A percentile compares a stretch with the other conserved stretches of the same genome.
phyloP scores from a whole-genome alignment of 1,140 invertebrate species.

The Monomorium pharaonis region DNA sequence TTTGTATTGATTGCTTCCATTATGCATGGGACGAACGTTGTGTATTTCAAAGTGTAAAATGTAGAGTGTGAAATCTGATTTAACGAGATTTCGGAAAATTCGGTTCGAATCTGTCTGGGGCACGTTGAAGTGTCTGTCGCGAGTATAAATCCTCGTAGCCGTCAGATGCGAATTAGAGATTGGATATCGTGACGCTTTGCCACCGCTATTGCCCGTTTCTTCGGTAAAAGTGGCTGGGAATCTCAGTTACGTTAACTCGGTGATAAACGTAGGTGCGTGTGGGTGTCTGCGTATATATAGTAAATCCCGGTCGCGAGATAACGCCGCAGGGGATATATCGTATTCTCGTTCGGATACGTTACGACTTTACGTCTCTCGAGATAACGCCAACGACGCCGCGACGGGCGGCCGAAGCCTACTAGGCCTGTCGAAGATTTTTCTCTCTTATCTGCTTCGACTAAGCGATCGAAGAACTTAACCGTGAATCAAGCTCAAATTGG shows the following conservation, averaged over 20 bases:
- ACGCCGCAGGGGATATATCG: slow-evolving; percentile 53
- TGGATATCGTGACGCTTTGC: slow-evolving; percentile 49
- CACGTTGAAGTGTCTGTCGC: not conserved
- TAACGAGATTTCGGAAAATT: slow-evolving; percentile 23
- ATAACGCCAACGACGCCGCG: slow-evolving; percentile 56
- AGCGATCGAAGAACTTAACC: slow-evolving; percentile 23
- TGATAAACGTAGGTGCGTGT: slow-evolving; percentile 47
- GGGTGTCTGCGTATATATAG: slow-evolving; percentile 16
- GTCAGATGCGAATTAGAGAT: slow-evolving; percentile 56
- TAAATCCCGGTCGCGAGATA: slow-evolving; percentile 56
- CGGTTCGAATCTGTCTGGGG: not conserved
- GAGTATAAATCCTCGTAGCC: slow-evolving; percentile 19
- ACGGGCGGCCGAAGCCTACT: not conserved
- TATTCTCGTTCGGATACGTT: slow-evolving; percentile 44
- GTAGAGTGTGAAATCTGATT: not conserved
- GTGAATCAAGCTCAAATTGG: slow-evolving; percentile 65
- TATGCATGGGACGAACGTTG: not conserved
- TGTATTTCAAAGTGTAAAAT: not conserved
- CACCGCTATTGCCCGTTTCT: slow-evolving; percentile 47
- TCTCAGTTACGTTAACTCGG: slow-evolving; percentile 43
- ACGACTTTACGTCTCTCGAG: slow-evolving; percentile 41
- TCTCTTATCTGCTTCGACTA: slow-evolving; percentile 43
- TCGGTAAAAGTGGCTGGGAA: slow-evolving; percentile 41
- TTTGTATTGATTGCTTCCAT: not conserved
- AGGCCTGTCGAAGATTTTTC: slow-evolving; percentile 42